Evolutionary conservation across 2,113 vertebrate genomes (phyloP).

Genomic region (Pteronura brasiliensis): DNA sequence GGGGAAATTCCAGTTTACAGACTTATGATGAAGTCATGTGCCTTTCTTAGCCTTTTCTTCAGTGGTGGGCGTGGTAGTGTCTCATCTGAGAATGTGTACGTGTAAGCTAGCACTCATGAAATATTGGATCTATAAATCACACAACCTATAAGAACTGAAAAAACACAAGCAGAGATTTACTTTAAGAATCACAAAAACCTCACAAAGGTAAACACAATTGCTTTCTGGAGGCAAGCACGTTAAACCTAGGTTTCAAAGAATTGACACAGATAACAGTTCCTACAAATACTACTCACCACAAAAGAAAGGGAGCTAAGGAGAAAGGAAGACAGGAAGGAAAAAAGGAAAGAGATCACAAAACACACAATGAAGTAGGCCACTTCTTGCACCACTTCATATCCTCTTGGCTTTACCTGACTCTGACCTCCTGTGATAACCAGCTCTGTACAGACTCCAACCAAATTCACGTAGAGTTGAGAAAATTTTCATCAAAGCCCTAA

Average conservation of each 20-base stretch:
- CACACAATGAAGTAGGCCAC: background rate
- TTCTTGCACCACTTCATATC: background rate
- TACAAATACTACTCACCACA: background rate
- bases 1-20: background rate
- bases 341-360: background rate
- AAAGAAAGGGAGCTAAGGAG: background rate
- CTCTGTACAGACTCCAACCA: background rate
- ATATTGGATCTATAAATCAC: background rate
- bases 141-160: background rate
- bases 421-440: background rate
- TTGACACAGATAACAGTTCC: background rate
- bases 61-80: background rate
- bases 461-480: background rate
- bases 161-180: background rate
- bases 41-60: background rate
- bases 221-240: conserved; percentile 7
- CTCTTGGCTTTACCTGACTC: background rate
- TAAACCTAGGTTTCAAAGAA: background rate
- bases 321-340: background rate
- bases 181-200: background rate
- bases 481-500: background rate
- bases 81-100: background rate
- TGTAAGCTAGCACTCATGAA: background rate
- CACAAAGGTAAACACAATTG: background rate
- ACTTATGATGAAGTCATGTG: background rate